Evolutionary conservation across 2,888 invertebrate genomes (phyloP).

Genomic region (Clepsis dumicolana): DNA sequence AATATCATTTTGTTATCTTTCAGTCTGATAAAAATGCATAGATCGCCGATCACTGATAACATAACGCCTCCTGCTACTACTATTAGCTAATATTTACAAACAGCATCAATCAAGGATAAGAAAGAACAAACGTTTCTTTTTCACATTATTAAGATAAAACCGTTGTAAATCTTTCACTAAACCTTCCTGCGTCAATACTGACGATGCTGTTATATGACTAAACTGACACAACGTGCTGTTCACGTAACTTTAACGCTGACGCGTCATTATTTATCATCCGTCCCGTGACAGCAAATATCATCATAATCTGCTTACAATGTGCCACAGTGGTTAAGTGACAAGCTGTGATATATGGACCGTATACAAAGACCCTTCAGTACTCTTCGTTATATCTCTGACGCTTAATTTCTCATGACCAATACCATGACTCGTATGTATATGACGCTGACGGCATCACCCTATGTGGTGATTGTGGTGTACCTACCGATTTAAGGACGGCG

Average conservation of each 20-base stretch:
- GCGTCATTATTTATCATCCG: slow-evolving; percentile 19
- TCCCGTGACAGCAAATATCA: slow-evolving; percentile 6
- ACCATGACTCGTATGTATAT: no score
- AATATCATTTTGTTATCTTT: no score
- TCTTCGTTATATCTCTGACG: neutral
- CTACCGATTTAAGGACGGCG: no score
- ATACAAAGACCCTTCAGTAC: neutral
- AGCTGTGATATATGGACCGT: neutral
- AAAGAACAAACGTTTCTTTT: slow-evolving; percentile 15
- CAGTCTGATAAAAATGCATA: no score
- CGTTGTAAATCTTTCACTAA: neutral
- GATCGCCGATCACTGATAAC: no score
- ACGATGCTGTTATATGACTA: slow-evolving; percentile 48
- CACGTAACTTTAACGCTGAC: slow-evolving; percentile 1
- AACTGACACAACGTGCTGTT: slow-evolving; percentile 3
- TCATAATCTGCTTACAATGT: slow-evolving; percentile 8
- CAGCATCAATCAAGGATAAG: slow-evolving; percentile 1
- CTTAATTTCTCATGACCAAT: neutral
- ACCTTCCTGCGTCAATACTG: slow-evolving; percentile 51
- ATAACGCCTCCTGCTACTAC: no score
- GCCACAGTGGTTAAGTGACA: neutral
- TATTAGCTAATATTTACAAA: neutral
- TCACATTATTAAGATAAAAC: slow-evolving; percentile 17
- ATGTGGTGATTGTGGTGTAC: neutral
- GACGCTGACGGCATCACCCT: neutral